A percentile compares a stretch with the other conserved stretches of the same genome.
phyloP scores from a whole-genome alignment of 2,888 invertebrate genomes.

The Amblyjoppa proteus region DNA sequence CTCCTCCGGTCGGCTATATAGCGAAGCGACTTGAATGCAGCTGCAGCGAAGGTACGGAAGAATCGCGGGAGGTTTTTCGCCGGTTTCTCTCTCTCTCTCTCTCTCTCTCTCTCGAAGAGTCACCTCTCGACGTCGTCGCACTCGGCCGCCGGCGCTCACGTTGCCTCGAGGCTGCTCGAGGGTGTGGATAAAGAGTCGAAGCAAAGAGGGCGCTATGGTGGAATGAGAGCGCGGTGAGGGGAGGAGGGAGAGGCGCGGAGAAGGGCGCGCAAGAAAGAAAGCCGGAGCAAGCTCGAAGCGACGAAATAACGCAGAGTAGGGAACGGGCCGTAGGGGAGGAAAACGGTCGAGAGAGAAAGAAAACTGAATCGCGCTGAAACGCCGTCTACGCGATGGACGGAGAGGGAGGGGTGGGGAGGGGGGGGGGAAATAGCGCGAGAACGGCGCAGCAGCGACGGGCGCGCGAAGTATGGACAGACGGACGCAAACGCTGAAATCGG shows the following conservation, averaged over 20 bases:
- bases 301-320: conserved; percentile 9
- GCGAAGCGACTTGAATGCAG: conserved; percentile 6
- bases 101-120: neutral
- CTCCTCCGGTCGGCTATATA: conserved; percentile 3
- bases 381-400: neutral
- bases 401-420: neutral
- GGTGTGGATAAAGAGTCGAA: conserved; percentile 42
- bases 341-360: conserved; percentile 19
- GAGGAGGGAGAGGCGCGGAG: neutral
- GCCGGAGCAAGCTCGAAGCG: conserved; percentile 23
- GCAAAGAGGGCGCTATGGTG: conserved; percentile 13
- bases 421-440: conserved; percentile 50
- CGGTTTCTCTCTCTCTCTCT: conserved; percentile 1
- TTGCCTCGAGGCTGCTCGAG: conserved; percentile 28
- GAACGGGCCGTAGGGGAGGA: conserved; percentile 1
- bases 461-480: conserved; percentile 58
- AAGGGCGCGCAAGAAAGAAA: neutral
- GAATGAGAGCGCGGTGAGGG: neutral
- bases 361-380: conserved; percentile 55
- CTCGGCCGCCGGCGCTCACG: conserved; percentile 5
- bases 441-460: conserved; percentile 39
- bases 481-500: conserved; percentile 84
- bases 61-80: conserved; percentile 40
- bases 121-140: neutral
- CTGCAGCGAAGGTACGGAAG: conserved; percentile 17